These are phyloP conservation scores for Schlechtendalia chinensis DNA, from an alignment of 1,140 invertebrate genomes.

Conservation along the genomic window DNA sequence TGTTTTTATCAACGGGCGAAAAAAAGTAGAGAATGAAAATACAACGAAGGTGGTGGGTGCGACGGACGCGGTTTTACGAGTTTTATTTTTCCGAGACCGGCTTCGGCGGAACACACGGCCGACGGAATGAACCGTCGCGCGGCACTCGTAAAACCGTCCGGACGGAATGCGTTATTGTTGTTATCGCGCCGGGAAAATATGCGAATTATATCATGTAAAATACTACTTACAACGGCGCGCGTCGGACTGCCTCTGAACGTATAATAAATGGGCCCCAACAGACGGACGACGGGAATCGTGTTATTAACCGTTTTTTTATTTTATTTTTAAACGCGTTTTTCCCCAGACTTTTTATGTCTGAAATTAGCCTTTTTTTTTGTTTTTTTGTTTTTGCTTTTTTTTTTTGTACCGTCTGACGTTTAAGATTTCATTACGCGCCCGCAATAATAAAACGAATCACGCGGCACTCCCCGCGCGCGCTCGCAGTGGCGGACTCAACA, in stretches of 20 bases:
- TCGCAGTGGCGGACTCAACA: background rate
- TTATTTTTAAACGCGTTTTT: background rate
- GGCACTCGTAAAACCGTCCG: background rate
- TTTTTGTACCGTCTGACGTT: conserved; percentile 16
- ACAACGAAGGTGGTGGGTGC: too few species aligned
- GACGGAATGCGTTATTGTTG: background rate
- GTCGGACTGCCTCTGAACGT: background rate
- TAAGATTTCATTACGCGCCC: background rate
- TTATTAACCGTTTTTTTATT: conserved; percentile 1
- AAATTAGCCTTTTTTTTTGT: conserved; percentile 2
- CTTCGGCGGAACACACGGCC: background rate
- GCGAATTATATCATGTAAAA: background rate
- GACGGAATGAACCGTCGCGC: background rate
- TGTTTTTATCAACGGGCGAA: background rate
- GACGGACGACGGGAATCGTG: background rate
- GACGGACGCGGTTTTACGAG: conserved; percentile 1
- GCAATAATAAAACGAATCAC: background rate
- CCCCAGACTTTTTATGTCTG: background rate
- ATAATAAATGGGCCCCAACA: conserved; percentile 20
- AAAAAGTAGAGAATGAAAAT: background rate
- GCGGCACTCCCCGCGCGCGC: background rate
- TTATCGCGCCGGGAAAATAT: background rate
- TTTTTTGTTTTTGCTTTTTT: too few species aligned
- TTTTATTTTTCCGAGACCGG: background rate
- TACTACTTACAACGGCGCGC: too few species aligned